phyloP scores from a whole-genome alignment of 2,113 vertebrate genomes.

The Eretmochelys imbricata region DNA sequence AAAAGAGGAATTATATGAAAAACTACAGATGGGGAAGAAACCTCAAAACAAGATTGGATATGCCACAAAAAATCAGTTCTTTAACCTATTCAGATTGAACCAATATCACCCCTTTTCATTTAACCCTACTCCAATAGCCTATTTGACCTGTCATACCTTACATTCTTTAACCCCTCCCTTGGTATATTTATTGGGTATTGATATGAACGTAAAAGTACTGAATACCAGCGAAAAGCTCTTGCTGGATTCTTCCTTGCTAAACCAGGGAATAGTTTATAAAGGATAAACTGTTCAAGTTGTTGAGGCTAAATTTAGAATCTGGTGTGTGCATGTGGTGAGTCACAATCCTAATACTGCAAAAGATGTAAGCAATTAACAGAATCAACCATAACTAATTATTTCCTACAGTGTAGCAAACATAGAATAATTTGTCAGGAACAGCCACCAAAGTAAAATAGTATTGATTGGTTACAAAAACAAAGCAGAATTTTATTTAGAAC shows the following conservation, averaged over 20 bases:
- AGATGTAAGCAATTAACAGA: not conserved
- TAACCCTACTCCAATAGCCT: not conserved
- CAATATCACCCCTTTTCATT: not conserved
- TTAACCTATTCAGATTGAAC: not conserved
- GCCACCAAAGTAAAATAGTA: not conserved
- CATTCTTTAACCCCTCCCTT: not conserved
- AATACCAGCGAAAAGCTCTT: not conserved
- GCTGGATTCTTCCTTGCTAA: not conserved
- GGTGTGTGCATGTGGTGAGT: not conserved
- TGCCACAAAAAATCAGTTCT: not conserved
- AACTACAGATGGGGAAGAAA: not conserved
- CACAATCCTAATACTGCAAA: not conserved
- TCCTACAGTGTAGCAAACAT: not conserved
- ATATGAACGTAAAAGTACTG: not conserved
- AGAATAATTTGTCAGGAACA: not conserved
- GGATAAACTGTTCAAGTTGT: not conserved
- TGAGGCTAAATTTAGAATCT: not conserved
- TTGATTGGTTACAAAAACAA: not conserved
- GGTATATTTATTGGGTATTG: not conserved
- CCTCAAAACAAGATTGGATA: not conserved
- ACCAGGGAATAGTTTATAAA: not conserved
- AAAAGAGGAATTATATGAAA: not conserved
- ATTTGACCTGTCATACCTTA: not conserved
- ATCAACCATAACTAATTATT: not conserved
- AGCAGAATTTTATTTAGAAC: not conserved